Evolutionary conservation across 2,797 vertebrate genomes (phyloP), one percentile per base, ranked within the genome.

Genomic region (Hippocampus kuda): DNA sequence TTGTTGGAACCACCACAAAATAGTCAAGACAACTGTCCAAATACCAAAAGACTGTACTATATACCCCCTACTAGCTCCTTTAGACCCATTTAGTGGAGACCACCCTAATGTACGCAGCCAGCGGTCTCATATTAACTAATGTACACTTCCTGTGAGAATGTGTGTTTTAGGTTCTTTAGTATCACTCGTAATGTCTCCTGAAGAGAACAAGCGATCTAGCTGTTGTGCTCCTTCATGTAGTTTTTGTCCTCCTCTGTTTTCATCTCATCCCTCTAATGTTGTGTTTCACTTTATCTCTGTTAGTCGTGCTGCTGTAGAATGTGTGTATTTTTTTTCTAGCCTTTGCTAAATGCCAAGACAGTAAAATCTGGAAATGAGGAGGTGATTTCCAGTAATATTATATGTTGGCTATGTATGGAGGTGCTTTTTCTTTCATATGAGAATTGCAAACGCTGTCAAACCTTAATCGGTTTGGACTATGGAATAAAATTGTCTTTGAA

Each of bases 31-130:
- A 44, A 64, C 62, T 64, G 62, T 64, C 42, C 41, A 64, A 46
- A 64, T 64, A 64, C 62, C 42, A 64, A 46, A 42, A 44, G 62
- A 64, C 62, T 64, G 62, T 13, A 46, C n/a, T 64, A 13, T 46
- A 26, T 65, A 20, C 10, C 41, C 41, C n/a, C 38, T n/a, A 41
- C 15, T 65, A 18, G 44, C 24, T 48, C 63, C 7, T 27, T 2
- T 65, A 46, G 63, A 46, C n/a, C 26, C 26, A 16, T 60, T 27
- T 22, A 53, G 20, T 53, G 53, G n/a, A 54, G n/a, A 54, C 22
- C 53, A 24, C 20, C 49, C 16, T 9, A 51, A 51, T 51, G 49
- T 51, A 51, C 6, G 6, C 5, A 27, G 10, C 24, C 34, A 38
- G 34, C 34, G 34, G 7, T 8, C 44, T 46, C 2, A 46, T 15